Evolutionary conservation across 2,797 vertebrate genomes (phyloP).

Genomic region (Octomys mimax): DNA sequence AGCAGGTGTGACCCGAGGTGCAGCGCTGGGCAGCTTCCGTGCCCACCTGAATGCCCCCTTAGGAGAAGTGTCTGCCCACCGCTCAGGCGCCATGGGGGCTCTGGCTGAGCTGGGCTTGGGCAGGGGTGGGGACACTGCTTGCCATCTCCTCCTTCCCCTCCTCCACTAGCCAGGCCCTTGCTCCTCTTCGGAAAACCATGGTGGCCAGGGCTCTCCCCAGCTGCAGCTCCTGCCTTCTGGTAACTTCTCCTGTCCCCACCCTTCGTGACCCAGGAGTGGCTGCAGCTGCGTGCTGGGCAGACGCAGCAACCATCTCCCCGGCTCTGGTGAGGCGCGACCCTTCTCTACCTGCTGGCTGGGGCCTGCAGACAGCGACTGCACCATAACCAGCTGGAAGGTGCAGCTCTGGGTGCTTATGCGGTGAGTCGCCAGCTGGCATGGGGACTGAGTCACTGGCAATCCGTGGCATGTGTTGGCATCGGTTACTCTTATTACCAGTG

Average conservation of each 20-base stretch:
- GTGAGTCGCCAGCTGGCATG: neutral
- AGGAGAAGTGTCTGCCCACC: neutral
- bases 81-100: neutral
- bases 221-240: neutral
- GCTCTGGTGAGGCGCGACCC: neutral
- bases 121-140: neutral
- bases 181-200: neutral
- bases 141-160: neutral
- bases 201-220: neutral
- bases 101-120: neutral
- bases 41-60: neutral
- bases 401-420: neutral
- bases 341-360: neutral
- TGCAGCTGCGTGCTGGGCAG: neutral
- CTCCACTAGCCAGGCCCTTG: neutral
- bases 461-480: neutral
- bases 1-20: neutral
- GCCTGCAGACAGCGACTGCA: neutral
- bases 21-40: neutral
- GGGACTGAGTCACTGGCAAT: neutral
- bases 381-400: neutral
- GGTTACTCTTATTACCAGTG: conserved; percentile 35
- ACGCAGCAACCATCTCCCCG: neutral
- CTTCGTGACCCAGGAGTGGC: neutral
- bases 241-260: neutral